Base-by-base conservation (phyloP, 2,888 invertebrate species). In the Ichneumoninae sp. region DNA sequence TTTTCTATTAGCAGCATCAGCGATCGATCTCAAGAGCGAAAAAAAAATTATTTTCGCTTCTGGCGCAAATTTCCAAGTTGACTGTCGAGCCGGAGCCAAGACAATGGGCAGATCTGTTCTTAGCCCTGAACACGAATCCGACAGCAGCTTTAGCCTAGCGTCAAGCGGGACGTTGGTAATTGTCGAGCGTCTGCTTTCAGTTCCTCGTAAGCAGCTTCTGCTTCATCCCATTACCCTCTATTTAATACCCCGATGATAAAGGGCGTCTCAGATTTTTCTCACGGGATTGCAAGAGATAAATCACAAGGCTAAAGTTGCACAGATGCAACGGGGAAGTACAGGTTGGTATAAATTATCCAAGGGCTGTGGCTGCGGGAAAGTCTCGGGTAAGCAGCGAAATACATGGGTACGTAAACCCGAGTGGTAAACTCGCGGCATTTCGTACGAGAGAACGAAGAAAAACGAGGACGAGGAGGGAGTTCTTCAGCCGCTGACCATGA, bases 291-390 rank as follows among this genome's bases (percentile, higher is more conserved):
- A 22, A 26, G 57, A 4, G 57, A 57, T 57, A 26, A 57, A 57
- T 57, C 26, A 57, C 26, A 57, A 22, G 4, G 57, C 26, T 26
- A 26, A 57, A 26, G 57, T 57, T 57, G 60, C 40, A 36, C 30
- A 68, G 30, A 52, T 71, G 47, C 19, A 68, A 50, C 19, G 65
- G 54, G 44, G 36, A 68, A 52, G 72, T 47, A 71, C 57, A 36
- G 76, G 44, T 16, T 16, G 82, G 60, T 72, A 60, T 82, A 81
- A 81, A 76, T 76, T 76, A 71, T 54, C 62, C 54, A 57, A 57
- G 26, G 33, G 47, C 30, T 70, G 65, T 22, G 54, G 75, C 70
- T 65, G 44, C 62, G 19, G 4, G 54, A 65, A 47, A 68, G 74
- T 66, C 74, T 69, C 65, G 75, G 76, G 57, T 44, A 65, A 71